Evolutionary conservation across 2,797 vertebrate genomes (phyloP), one percentile per base, ranked within the genome.

Genomic region (Nasua narica): DNA sequence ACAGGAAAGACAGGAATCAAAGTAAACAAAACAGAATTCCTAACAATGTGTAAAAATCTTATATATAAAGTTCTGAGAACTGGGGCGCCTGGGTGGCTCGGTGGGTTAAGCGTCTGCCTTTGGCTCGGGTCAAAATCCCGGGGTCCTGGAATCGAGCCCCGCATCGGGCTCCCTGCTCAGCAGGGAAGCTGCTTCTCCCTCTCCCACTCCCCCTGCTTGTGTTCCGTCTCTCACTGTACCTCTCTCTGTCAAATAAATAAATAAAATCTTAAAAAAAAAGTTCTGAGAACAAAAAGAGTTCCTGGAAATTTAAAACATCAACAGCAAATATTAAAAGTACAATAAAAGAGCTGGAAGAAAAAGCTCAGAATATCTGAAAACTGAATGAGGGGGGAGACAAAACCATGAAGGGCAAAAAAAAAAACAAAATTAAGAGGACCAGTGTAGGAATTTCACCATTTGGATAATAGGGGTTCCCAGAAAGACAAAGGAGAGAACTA

Each of bases 1-100:
- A 86, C 12, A 35, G 23, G 15, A 65, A 76, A 90, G 82, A 85
- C 2, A 50, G 65, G 19, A 95, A 81, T 72, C 74, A 93, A 91
- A 79, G 65, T 72, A 87, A 90, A 86, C 27, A 90, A 93, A 90
- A 89, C 10, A 46, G 19, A 72, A 90, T 87, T 90, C 48, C 65
- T 82, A 48, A 81, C 37, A 81, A 86, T 1, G 13, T 67, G 40
- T 50, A 86, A 81, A 87, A 69, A 69, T 27, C 81, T 50, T 70
- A 50, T 25, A 62, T n/a, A 62, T 48, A 83, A 56, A 87, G 81
- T 67, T 82, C 77, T 58, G 50, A 43, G 40, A 56, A 56, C 54
- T n/a, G n/a, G n/a, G n/a, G n/a, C n/a, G n/a, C n/a, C n/a, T n/a
- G n/a, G n/a, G n/a, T n/a, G n/a, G n/a, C n/a, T n/a, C n/a, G n/a